Percentiles rank a stretch among this genome's conserved stretches.
These are phyloP conservation scores for Buceros bicornis DNA, from an alignment of 2,797 vertebrate genomes.

Conservation along the genomic window DNA sequence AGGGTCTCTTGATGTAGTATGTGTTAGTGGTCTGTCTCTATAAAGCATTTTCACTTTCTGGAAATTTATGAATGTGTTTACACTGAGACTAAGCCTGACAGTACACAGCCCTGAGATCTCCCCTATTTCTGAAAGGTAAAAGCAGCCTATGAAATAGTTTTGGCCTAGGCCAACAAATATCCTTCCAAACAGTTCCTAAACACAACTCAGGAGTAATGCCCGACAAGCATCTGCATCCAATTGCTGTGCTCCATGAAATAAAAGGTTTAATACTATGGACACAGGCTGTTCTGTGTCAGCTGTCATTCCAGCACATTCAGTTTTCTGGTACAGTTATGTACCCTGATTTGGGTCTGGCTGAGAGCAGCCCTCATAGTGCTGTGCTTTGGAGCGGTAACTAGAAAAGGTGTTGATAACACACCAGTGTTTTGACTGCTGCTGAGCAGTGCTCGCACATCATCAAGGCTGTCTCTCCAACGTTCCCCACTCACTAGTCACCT, in stretches of 20 bases:
- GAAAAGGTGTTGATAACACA: not conserved
- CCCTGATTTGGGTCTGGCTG: not conserved
- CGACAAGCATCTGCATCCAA: not conserved
- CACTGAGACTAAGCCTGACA: not conserved
- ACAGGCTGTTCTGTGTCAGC: not conserved
- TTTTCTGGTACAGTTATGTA: not conserved
- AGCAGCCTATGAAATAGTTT: not conserved
- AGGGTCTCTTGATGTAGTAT: not conserved
- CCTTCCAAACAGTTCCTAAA: not conserved
- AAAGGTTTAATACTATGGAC: not conserved
- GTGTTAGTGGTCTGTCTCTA: not conserved
- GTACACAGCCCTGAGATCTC: not conserved
- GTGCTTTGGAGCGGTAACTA: not conserved
- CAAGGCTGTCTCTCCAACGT: not conserved
- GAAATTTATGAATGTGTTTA: not conserved
- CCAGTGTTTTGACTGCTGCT: not conserved
- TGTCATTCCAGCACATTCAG: not conserved
- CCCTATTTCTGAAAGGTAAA: not conserved
- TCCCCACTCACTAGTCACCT: rapidly evolving
- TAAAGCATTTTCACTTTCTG: not conserved
- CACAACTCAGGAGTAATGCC: not conserved
- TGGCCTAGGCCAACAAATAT: not conserved
- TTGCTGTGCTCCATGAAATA: not conserved
- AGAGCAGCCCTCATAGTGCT: not conserved
- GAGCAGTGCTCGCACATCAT: rapidly evolving